Evolutionary conservation across 1,140 invertebrate genomes (phyloP).

Genomic region (Eumaeus atala): DNA sequence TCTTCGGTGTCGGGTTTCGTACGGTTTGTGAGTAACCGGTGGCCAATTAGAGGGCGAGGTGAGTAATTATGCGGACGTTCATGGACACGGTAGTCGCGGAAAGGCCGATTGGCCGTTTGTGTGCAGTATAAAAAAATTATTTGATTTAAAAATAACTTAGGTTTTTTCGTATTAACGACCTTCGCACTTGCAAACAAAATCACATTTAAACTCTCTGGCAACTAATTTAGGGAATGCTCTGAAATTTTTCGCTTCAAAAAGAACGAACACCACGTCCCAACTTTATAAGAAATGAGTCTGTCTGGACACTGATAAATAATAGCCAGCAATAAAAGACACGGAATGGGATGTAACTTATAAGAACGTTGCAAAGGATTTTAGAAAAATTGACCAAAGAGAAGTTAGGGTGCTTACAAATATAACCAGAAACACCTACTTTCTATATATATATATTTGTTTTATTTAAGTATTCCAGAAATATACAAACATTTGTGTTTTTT

Average conservation of each 20-base stretch:
- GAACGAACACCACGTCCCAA: slow-evolving; percentile 12
- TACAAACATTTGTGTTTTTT: too few species aligned
- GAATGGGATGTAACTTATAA: slow-evolving; percentile 14
- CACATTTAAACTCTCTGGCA: slow-evolving; percentile 1
- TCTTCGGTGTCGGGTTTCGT: too few species aligned
- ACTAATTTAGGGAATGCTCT: slow-evolving; percentile 11
- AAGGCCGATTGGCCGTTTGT: too few species aligned
- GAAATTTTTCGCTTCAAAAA: slow-evolving; percentile 16
- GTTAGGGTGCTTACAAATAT: neutral
- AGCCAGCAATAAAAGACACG: slow-evolving; percentile 16
- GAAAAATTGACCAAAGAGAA: slow-evolving; percentile 1
- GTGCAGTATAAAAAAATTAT: too few species aligned
- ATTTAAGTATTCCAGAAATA: too few species aligned
- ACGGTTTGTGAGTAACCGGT: too few species aligned
- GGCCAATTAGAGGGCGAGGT: too few species aligned
- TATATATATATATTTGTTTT: too few species aligned
- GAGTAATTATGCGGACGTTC: too few species aligned
- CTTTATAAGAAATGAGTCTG: slow-evolving; percentile 19
- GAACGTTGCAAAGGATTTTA: slow-evolving; percentile 13
- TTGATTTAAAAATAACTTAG: neutral
- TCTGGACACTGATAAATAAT: slow-evolving; percentile 19
- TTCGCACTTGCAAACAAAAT: slow-evolving; percentile 1
- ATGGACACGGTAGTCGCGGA: too few species aligned
- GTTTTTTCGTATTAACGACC: too few species aligned
- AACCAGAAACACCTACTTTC: neutral